Evolutionary conservation across 2,113 vertebrate species (phyloP).

Genomic region (Tiliqua scincoides): DNA sequence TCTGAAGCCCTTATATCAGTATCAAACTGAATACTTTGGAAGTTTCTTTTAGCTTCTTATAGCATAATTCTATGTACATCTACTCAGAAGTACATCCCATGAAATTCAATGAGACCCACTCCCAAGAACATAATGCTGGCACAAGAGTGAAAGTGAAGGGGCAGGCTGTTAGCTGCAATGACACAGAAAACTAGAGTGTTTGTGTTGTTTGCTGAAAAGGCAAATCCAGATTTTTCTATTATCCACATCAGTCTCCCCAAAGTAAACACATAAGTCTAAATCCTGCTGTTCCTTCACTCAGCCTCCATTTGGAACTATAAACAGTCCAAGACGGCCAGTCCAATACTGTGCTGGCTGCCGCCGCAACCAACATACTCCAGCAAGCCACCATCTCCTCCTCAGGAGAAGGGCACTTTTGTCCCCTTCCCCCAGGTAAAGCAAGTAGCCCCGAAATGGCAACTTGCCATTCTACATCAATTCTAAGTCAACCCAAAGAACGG

Average conservation of each 20-base stretch:
- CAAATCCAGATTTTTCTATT: neutral
- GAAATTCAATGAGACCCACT: too few relatives aligned
- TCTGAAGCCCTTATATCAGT: neutral
- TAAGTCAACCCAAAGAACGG: too few relatives aligned
- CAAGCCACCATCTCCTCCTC: too few relatives aligned
- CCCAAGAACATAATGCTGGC: neutral
- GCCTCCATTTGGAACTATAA: conserved; percentile 51
- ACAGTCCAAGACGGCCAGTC: conserved; percentile 17
- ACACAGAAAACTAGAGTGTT: neutral
- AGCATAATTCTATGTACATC: too few relatives aligned
- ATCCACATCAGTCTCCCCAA: conserved; percentile 19
- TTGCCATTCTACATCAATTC: too few relatives aligned
- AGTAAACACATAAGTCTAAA: neutral
- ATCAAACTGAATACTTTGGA: neutral
- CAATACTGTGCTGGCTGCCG: too few relatives aligned
- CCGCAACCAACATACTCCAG: too few relatives aligned
- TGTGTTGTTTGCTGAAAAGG: neutral
- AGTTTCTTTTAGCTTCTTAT: neutral
- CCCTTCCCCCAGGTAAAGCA: too few relatives aligned
- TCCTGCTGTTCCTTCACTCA: neutral
- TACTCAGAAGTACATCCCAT: too few relatives aligned
- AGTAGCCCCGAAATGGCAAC: too few relatives aligned
- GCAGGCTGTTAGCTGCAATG: neutral
- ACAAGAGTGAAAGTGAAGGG: neutral
- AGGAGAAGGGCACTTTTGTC: too few relatives aligned